Conservation (phyloP, 1,140 invertebrate genomes). For the Bombus sylvicola region DNA sequence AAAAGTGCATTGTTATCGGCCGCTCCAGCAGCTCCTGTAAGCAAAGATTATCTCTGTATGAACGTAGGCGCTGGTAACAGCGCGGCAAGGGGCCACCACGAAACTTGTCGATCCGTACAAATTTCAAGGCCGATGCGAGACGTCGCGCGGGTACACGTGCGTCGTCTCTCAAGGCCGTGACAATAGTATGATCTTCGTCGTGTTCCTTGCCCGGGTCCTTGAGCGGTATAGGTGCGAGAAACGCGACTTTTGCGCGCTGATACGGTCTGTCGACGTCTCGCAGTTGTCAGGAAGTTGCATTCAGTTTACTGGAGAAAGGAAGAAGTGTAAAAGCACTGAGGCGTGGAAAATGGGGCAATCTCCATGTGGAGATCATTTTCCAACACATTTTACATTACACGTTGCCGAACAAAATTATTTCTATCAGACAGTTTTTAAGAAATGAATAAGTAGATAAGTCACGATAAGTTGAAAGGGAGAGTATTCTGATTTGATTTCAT, state of each 20-base stretch:
- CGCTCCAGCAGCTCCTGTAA: background rate
- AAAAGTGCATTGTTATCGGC: conserved; percentile 5
- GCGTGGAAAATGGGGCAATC: too few species aligned
- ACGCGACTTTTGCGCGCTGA: conserved; percentile 8
- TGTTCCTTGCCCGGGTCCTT: conserved; percentile 34
- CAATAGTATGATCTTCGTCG: conserved; percentile 39
- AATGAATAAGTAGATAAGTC: too few species aligned
- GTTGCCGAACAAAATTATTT: too few species aligned
- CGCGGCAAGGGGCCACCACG: background rate
- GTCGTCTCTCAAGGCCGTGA: conserved; percentile 36
- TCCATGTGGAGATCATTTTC: too few species aligned
- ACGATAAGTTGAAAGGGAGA: too few species aligned
- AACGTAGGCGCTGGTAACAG: background rate
- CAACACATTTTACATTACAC: too few species aligned
- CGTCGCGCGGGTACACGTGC: conserved; percentile 47
- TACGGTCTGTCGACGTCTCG: background rate
- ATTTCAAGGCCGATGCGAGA: conserved; percentile 41
- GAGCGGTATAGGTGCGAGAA: conserved; percentile 29
- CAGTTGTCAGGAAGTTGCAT: background rate
- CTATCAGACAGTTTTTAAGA: too few species aligned
- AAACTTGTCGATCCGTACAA: conserved; percentile 50
- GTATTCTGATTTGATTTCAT: too few species aligned
- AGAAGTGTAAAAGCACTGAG: too few species aligned
- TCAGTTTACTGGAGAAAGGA: background rate
- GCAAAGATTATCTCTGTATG: conserved; percentile 27